A percentile compares a stretch with the other conserved stretches of the same genome.
Evolutionary conservation across 1,140 invertebrate genomes (phyloP).

Genomic region (Anastrepha ludens): DNA sequence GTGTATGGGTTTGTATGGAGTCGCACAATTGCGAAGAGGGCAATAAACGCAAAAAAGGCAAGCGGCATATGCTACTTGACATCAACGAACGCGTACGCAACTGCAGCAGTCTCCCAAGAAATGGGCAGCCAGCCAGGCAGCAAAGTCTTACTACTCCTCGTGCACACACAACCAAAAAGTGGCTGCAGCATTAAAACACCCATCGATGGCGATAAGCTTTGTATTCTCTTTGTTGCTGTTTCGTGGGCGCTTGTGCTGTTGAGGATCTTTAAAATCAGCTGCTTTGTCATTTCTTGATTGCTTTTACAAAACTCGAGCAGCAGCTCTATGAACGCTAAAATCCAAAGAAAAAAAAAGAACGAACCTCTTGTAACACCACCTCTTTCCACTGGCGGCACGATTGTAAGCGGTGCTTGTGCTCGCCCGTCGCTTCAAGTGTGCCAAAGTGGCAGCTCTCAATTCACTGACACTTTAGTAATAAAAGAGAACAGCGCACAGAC

Average conservation of each 20-base stretch:
- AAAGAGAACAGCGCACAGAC: constrained; percentile 46
- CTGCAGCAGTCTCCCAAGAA: neutral
- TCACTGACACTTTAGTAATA: constrained; percentile 52
- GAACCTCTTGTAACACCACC: neutral
- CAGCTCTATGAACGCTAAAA: constrained; percentile 11
- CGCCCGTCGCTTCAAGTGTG: constrained; percentile 33
- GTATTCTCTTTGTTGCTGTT: neutral
- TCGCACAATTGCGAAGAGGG: constrained; percentile 1
- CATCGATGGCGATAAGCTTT: constrained; percentile 22
- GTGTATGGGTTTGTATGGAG: neutral
- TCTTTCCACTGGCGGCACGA: neutral
- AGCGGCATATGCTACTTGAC: constrained; percentile 39
- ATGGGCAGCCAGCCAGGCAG: constrained; percentile 15
- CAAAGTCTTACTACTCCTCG: neutral
- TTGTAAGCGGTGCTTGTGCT: constrained; percentile 44
- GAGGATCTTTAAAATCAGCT: constrained; percentile 44
- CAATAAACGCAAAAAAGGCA: constrained; percentile 47
- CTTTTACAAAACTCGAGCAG: constrained; percentile 37
- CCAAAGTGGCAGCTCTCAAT: constrained; percentile 51
- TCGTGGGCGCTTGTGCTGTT: neutral
- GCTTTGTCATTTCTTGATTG: constrained; percentile 53
- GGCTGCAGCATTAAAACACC: neutral
- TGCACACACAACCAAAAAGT: neutral
- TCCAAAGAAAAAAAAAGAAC: neutral
- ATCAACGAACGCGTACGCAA: constrained; percentile 7